Evolutionary conservation across 2,113 vertebrate species (phyloP), one percentile per base, ranked within the genome.

Genomic region (Herpailurus yagouaroundi): DNA sequence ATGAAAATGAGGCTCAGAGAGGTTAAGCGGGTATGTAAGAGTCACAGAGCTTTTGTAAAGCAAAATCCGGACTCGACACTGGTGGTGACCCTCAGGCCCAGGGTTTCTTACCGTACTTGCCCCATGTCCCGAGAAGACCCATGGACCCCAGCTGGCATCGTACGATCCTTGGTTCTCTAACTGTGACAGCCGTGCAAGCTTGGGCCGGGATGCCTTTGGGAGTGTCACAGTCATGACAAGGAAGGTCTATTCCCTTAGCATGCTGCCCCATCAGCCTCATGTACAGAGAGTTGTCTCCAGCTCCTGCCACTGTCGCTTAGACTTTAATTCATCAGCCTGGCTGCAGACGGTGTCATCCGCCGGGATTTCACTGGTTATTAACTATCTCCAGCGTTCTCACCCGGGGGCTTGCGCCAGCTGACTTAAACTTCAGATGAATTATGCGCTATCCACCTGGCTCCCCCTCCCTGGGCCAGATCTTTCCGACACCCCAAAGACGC

Each of bases 311-410:
- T 91, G 85, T 95, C 3, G 6, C 97, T 95, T 68, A 93, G 97
- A 83, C 95, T 97, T 96, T 96, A 98, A 97, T 97, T 98, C 96
- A 97, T 98, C 98, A 97, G 93, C 88, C 87, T 84, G 7, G 16
- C 92, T 95, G 97, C 98, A 99, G 98, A 98, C 98, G 98, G 98
- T 98, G 97, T 97, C 98, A 57, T 98, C 99, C 93, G 2, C 74
- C 0, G 93, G 97, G 98, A 98, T 81, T 64, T 77, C 15, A 29
- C 7, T 9, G 41, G 73, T 96, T 97, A 50, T 9, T 95, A 97
- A 98, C 98, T 79, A 0, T 93, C 82, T 25, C 95, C 98, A 98
- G 94, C 15, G 38, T 95, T 85, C 92, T 98, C 97, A 66, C 36
- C 0, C 21, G 23, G 77, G 93, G 60, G 57, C 66, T 7, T 2